These are phyloP conservation scores for Chaetodon trifasciatus DNA, from an alignment of 2,797 vertebrate genomes.

Conservation along the genomic window DNA sequence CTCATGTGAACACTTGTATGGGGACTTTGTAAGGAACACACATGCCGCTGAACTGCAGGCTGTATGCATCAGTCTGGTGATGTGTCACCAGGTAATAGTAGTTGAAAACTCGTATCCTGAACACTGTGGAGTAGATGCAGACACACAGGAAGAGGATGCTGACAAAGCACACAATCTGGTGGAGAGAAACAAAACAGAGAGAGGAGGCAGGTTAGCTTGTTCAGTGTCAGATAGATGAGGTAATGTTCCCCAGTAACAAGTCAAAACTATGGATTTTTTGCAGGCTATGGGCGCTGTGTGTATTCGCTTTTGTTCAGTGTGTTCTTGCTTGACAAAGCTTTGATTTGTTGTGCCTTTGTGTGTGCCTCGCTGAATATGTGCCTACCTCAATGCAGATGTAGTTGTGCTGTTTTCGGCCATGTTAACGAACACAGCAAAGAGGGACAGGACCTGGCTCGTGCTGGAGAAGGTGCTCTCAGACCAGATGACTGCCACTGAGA, in stretches of 20 bases:
- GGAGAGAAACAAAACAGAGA: slow-evolving; percentile 52
- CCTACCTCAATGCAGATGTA: slow-evolving; percentile 95
- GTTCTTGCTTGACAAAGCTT: background rate
- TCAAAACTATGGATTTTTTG: background rate
- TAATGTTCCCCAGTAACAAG: background rate
- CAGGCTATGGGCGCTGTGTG: background rate
- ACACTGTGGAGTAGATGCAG: slow-evolving; percentile 96
- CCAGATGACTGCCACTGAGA: slow-evolving; percentile 94
- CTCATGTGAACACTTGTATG: background rate
- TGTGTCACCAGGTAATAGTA: slow-evolving; percentile 95
- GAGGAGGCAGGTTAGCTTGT: background rate
- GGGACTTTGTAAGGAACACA: slow-evolving; percentile 76
- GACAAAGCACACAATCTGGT: slow-evolving; percentile 93
- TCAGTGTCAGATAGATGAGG: background rate
- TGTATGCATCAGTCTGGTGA: slow-evolving; percentile 97
- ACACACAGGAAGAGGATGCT: slow-evolving; percentile 95
- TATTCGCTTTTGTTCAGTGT: background rate
- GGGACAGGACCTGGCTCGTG: slow-evolving; percentile 91
- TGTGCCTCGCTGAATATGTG: background rate
- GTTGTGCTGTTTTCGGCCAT: slow-evolving; percentile 92
- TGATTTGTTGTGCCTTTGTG: background rate
- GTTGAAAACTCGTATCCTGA: slow-evolving; percentile 95
- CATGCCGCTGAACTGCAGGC: slow-evolving; percentile 98
- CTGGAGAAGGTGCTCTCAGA: slow-evolving; percentile 98
- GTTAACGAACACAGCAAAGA: slow-evolving; percentile 94